These are phyloP conservation scores for Periophthalmus magnuspinnatus DNA, from an alignment of 2,797 vertebrate species.

Conservation along the genomic window DNA sequence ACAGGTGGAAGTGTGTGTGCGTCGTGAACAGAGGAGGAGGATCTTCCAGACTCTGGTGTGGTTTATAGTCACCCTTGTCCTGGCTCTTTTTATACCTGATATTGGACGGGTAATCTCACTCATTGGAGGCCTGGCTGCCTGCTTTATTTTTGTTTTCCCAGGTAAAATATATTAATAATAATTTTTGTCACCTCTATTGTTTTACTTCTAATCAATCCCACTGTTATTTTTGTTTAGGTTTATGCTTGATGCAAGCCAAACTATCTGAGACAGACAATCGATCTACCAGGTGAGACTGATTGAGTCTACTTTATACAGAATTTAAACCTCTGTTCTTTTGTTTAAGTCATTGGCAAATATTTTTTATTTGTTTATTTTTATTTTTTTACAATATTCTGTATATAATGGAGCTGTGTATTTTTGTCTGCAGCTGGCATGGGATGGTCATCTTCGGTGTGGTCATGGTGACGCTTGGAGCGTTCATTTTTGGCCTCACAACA, in stretches of 20 bases:
- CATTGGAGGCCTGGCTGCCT: constrained; percentile 92
- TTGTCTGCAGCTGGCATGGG: constrained; percentile 83
- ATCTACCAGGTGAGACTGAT: constrained; percentile 79
- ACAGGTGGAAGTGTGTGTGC: constrained; percentile 88
- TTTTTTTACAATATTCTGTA: background rate
- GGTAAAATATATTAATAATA: constrained; percentile 71
- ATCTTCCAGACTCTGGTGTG: constrained; percentile 88
- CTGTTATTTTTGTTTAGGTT: constrained; percentile 69
- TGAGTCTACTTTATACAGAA: background rate
- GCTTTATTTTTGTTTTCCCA: constrained; percentile 97
- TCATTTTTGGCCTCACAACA: constrained; percentile 97
- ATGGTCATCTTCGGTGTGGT: constrained; percentile 82
- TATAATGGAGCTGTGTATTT: background rate
- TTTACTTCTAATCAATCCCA: background rate
- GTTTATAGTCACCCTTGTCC: constrained; percentile 89
- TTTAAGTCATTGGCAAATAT: background rate
- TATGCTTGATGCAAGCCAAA: constrained; percentile 92
- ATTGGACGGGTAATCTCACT: constrained; percentile 95
- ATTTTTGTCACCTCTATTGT: background rate
- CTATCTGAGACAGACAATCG: constrained; percentile 87
- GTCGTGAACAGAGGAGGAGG: constrained; percentile 84
- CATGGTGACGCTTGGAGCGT: constrained; percentile 89
- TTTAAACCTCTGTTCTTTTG: background rate
- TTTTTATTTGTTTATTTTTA: background rate
- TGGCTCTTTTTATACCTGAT: constrained; percentile 95